Evolutionary conservation across 2,888 invertebrate genomes (phyloP).

Genomic region (Mesorhabditis belari): DNA sequence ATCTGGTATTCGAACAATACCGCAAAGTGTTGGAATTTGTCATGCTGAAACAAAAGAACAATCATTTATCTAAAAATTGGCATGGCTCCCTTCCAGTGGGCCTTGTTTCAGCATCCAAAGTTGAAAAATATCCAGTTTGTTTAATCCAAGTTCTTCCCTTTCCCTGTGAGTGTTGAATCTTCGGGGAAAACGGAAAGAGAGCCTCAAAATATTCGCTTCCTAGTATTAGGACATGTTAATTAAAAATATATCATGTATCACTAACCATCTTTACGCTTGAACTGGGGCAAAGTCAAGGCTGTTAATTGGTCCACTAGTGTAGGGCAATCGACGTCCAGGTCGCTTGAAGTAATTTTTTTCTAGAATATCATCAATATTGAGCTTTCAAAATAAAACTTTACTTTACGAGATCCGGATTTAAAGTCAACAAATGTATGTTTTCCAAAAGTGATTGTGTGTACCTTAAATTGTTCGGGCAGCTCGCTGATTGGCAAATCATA

Average conservation of each 20-base stretch:
- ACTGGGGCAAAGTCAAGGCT: background rate
- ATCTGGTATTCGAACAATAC: background rate
- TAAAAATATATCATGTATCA: background rate
- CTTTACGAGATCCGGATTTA: background rate
- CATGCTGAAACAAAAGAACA: background rate
- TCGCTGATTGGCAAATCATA: background rate
- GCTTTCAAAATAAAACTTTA: too few species aligned
- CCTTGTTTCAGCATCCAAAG: background rate
- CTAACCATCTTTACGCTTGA: too few species aligned
- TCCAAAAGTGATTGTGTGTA: background rate
- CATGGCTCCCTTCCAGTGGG: background rate
- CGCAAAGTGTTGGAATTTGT: background rate
- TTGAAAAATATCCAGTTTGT: background rate
- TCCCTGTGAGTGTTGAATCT: background rate
- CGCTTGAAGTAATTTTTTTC: too few species aligned
- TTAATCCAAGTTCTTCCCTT: background rate
- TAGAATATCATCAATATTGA: too few species aligned
- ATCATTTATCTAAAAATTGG: too few species aligned
- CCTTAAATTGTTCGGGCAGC: background rate
- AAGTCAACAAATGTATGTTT: background rate
- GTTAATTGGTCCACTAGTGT: background rate
- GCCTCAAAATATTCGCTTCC: background rate
- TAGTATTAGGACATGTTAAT: too few species aligned
- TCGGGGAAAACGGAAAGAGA: background rate
- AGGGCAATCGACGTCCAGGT: background rate